Percentiles rank a stretch among this genome's conserved stretches.
phyloP scores from a whole-genome alignment of 1,140 invertebrate genomes.

The Drosophila persimilis region DNA sequence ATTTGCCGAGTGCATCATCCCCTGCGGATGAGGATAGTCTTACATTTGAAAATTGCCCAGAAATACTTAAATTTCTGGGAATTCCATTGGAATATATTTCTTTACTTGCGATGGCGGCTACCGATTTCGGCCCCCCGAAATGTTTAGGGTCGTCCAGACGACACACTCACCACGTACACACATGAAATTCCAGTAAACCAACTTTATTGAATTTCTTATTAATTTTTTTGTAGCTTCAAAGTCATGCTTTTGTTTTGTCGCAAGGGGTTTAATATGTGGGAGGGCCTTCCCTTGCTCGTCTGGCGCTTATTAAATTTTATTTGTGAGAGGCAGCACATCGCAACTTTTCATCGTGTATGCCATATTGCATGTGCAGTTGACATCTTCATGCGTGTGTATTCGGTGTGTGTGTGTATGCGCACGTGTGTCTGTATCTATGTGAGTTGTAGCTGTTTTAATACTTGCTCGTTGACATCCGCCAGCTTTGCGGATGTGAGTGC shows the following conservation, averaged over 20 bases:
- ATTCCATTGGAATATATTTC: too few relatives aligned
- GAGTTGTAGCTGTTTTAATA: too few relatives aligned
- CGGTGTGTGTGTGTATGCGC: conserved; percentile 11
- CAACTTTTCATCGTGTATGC: conserved; percentile 56
- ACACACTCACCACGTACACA: conserved; percentile 39
- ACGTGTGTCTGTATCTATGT: conserved; percentile 13
- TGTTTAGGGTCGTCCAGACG: neutral
- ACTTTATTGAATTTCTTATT: conserved; percentile 76
- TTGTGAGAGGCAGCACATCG: conserved; percentile 50
- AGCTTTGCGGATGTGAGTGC: too few relatives aligned
- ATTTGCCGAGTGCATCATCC: too few relatives aligned
- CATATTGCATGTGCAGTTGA: conserved; percentile 75
- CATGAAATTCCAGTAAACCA: conserved; percentile 66
- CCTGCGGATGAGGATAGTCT: too few relatives aligned
- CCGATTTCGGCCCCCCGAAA: too few relatives aligned
- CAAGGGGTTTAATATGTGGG: conserved; percentile 59
- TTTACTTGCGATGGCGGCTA: too few relatives aligned
- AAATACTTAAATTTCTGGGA: too few relatives aligned
- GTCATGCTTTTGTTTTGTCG: conserved; percentile 55
- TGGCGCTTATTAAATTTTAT: conserved; percentile 78
- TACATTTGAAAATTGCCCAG: neutral
- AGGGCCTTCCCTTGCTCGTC: conserved; percentile 22
- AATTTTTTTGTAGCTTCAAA: conserved; percentile 69
- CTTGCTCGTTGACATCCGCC: too few relatives aligned
- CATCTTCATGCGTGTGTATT: conserved; percentile 44